Evolutionary conservation across 2,113 vertebrate species (phyloP), one percentile per base, ranked within the genome.

Genomic region (Arvicanthis niloticus): DNA sequence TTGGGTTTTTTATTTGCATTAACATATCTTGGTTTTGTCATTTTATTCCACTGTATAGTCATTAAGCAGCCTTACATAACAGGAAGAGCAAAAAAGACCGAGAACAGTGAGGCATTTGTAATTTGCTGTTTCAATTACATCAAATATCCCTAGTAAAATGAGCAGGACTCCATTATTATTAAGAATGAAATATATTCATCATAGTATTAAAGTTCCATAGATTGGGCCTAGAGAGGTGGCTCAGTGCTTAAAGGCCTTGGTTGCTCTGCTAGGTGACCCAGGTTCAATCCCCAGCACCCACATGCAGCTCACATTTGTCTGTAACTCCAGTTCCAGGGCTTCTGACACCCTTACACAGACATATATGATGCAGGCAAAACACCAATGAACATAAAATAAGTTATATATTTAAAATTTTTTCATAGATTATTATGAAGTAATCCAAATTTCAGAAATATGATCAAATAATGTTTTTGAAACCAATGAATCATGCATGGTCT

Each of bases 381-480:
- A 80, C 77, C 77, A 80, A 1, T 80, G 77, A 53, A 80, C 34
- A 80, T 56, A 56, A 80, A 80, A 24, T 75, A 42, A 75, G 0
- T 42, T 42, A 42, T 75, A 75, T 75, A 21, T 58, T 82, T 40
- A 22, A 1, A n/a, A 60, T 10, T 62, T 53, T 91, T 40, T 13
- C 17, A 8, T 80, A 75, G 26, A 76, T 90, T n/a, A 76, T 90
- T 56, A 6, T 78, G 56, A 95, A 42, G 45, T 68, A 5, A 95
- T 22, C 34, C 48, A 88, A 11, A 88, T n/a, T 90, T 97, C 45
- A 96, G 62, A 89, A 40, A 58, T 85, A 21, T 78, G 22, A 90
- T 24, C 56, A 87, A 88, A 45, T 67, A 21, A 34, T 89, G 85
- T 94, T 89, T 91, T 94, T 68, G 29, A 89, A 96, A 45, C 94